These are phyloP conservation scores for Sebastes matsubarae DNA, from an alignment of 2,797 vertebrate species.

Conservation along the genomic window DNA sequence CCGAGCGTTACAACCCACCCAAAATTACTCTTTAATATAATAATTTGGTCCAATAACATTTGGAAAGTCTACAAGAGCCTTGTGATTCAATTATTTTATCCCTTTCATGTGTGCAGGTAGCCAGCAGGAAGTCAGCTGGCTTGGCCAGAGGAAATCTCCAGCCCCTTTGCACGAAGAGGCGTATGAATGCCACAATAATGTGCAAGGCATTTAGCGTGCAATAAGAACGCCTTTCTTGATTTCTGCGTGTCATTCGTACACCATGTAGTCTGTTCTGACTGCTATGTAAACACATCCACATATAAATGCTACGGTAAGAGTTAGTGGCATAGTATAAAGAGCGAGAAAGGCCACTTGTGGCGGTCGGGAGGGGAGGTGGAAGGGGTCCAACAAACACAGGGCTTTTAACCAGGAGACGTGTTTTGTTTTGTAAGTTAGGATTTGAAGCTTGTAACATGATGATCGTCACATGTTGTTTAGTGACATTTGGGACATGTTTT, in stretches of 20 bases:
- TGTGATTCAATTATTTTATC: background rate
- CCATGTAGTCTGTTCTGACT: too few relatives aligned
- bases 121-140: background rate
- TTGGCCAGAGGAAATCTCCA: background rate
- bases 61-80: background rate
- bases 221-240: too few relatives aligned
- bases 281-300: too few relatives aligned
- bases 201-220: too few relatives aligned
- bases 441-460: fast-evolving
- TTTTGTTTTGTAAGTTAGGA: too few relatives aligned
- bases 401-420: background rate
- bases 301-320: too few relatives aligned
- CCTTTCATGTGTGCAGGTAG: background rate
- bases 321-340: too few relatives aligned
- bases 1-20: background rate
- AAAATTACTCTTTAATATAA: background rate
- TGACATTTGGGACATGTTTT: too few relatives aligned
- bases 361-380: background rate
- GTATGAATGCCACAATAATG: too few relatives aligned
- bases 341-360: background rate
- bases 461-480: too few relatives aligned
- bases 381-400: background rate
- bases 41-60: background rate
- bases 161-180: too few relatives aligned
- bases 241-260: too few relatives aligned